phyloP scores from a whole-genome alignment of 2,113 vertebrate genomes.

The Oncorhynchus masou region DNA sequence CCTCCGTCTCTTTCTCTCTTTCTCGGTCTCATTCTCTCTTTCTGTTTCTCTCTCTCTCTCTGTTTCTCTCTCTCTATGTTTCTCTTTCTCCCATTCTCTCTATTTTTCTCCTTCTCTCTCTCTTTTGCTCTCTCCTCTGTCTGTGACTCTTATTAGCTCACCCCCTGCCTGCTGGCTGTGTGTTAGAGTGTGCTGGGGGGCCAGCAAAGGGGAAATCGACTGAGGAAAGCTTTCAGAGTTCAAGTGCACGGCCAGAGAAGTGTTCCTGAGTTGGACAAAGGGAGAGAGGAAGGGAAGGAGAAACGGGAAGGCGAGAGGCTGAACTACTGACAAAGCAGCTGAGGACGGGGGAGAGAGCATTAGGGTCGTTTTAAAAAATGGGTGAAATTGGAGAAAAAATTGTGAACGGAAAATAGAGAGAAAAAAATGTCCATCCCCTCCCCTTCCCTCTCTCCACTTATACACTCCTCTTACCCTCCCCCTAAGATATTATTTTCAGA shows the following conservation, averaged over 20 bases:
- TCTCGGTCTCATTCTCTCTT: constrained; percentile 13
- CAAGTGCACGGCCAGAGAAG: constrained; percentile 34
- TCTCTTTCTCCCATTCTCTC: no score
- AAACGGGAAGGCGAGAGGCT: neutral
- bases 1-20: constrained; percentile 58
- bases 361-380: constrained; percentile 10
- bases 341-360: neutral
- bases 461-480: constrained; percentile 51
- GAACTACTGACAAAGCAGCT: neutral
- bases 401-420: constrained; percentile 7
- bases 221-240: constrained; percentile 32
- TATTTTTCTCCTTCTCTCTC: no score
- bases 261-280: constrained; percentile 4
- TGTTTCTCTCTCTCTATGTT: no score
- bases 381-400: constrained; percentile 13
- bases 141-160: no score
- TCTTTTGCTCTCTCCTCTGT: no score
- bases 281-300: neutral
- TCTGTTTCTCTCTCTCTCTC: neutral
- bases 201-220: constrained; percentile 7
- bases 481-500: constrained; percentile 51
- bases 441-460: constrained; percentile 27
- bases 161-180: neutral
- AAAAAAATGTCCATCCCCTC: constrained; percentile 22
- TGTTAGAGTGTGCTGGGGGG: constrained; percentile 10